A percentile compares a stretch with the other conserved stretches of the same genome.
Conservation (phyloP, 1,140 invertebrate genomes). For the Cylas formicarius region DNA sequence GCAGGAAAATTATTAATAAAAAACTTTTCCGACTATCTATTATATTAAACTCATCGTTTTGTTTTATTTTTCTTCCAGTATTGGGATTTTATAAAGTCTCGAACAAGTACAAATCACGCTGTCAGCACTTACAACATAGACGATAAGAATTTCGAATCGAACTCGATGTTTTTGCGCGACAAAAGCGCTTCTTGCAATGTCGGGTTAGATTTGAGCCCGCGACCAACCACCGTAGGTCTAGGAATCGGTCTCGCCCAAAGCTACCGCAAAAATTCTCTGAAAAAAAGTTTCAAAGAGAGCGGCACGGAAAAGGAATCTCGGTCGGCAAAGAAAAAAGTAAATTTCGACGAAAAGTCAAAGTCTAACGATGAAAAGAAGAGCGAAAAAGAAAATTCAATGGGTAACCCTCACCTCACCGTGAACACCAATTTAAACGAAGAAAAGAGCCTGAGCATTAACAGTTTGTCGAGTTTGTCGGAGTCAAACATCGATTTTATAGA, state of each 20-base stretch:
- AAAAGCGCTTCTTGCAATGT: conserved; percentile 65
- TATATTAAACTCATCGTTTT: too few species aligned
- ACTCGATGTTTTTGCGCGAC: conserved; percentile 48
- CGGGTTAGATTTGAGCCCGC: conserved; percentile 56
- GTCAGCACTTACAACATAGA: conserved; percentile 42
- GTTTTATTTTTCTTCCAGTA: conserved; percentile 51
- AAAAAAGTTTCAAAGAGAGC: conserved; percentile 28
- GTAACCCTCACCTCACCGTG: conserved; percentile 12
- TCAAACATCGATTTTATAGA: conserved; percentile 39
- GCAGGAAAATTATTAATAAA: too few species aligned
- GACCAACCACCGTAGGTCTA: conserved; percentile 63
- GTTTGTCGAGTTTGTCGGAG: conserved; percentile 35
- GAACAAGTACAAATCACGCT: conserved; percentile 44
- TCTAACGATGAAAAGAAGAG: conserved; percentile 21
- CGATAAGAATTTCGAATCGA: conserved; percentile 37
- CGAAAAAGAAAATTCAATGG: conserved; percentile 14
- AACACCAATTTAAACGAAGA: conserved; percentile 33
- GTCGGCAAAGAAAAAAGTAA: conserved; percentile 33
- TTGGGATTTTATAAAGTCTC: conserved; percentile 58
- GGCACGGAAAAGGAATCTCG: conserved; percentile 4
- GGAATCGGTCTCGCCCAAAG: conserved; percentile 38
- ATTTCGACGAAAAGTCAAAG: conserved; percentile 33
- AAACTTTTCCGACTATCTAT: too few species aligned
- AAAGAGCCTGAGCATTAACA: conserved; percentile 38
- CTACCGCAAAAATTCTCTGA: conserved; percentile 21